phyloP scores from a whole-genome alignment of 2,888 invertebrate species.

The Drosophila nigricruria region DNA sequence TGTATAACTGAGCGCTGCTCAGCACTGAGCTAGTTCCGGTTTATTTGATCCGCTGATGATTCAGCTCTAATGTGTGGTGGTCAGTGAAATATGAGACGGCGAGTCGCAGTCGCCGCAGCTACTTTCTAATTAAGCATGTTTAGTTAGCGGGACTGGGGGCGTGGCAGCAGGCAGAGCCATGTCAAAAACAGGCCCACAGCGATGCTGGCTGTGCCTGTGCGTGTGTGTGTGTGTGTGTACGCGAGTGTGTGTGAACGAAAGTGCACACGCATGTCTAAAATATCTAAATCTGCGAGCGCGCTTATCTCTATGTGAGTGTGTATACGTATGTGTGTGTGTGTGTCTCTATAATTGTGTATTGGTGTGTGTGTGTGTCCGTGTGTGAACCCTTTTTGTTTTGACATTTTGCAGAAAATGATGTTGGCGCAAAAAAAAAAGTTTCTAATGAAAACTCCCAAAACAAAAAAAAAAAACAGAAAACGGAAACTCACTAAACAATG shows the following conservation, averaged over 20 bases:
- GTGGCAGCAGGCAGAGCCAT: constrained; percentile 25
- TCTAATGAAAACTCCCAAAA: constrained; percentile 75
- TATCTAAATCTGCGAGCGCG: constrained; percentile 76
- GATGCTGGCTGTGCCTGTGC: constrained; percentile 10
- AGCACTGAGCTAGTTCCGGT: background rate
- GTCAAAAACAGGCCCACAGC: constrained; percentile 62
- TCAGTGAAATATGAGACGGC: constrained; percentile 74
- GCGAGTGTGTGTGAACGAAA: constrained; percentile 26
- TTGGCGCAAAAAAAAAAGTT: constrained; percentile 66
- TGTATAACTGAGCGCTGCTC: too few species aligned
- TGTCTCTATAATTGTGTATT: constrained; percentile 10
- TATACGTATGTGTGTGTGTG: background rate
- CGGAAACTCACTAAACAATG: constrained; percentile 50
- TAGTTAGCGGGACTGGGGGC: constrained; percentile 61
- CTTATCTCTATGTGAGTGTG: constrained; percentile 55
- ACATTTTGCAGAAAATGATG: constrained; percentile 66
- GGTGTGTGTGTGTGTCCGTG: constrained; percentile 8
- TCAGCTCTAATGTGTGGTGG: constrained; percentile 24
- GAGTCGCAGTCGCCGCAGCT: constrained; percentile 59
- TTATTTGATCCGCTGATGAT: background rate
- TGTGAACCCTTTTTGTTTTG: constrained; percentile 75
- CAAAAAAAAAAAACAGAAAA: constrained; percentile 9
- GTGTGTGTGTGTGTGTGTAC: background rate
- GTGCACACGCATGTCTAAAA: constrained; percentile 77
- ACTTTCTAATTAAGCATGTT: constrained; percentile 83